phyloP scores from a whole-genome alignment of 2,888 invertebrate genomes.

The Dolichomitus sp. region DNA sequence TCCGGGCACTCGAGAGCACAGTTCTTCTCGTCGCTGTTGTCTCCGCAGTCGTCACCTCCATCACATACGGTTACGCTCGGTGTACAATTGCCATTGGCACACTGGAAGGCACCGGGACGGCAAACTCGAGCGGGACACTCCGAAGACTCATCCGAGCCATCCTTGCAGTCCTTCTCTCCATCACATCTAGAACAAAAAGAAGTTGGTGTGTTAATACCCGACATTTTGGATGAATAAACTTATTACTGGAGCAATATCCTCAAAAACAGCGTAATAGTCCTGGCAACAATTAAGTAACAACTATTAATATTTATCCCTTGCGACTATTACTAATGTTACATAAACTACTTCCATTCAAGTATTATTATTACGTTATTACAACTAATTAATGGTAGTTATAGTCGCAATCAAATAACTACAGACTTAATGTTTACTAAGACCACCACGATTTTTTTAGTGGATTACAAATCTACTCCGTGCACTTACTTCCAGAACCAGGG shows the following conservation, averaged over 20 bases:
- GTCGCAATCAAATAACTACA: too few species aligned
- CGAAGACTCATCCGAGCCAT: slow-evolving; percentile 95
- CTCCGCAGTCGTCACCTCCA: slow-evolving; percentile 97
- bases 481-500: slow-evolving; percentile 93
- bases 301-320: too few species aligned
- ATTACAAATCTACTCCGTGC: neutral
- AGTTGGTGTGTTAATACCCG: slow-evolving; percentile 39
- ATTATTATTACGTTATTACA: too few species aligned
- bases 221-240: neutral
- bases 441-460: too few species aligned
- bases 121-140: slow-evolving; percentile 95
- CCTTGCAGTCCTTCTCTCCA: slow-evolving; percentile 97
- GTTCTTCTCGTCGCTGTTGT: slow-evolving; percentile 94
- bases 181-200: slow-evolving; percentile 90
- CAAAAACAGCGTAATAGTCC: too few species aligned
- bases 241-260: too few species aligned
- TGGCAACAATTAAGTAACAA: too few species aligned
- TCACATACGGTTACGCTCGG: slow-evolving; percentile 97
- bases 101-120: slow-evolving; percentile 97
- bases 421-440: too few species aligned
- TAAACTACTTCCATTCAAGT: too few species aligned
- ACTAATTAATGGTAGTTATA: too few species aligned
- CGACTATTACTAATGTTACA: too few species aligned
- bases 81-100: slow-evolving; percentile 96
- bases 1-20: slow-evolving; percentile 95